phyloP scores from a whole-genome alignment of 2,113 vertebrate genomes.

The Tauraco erythrolophus region DNA sequence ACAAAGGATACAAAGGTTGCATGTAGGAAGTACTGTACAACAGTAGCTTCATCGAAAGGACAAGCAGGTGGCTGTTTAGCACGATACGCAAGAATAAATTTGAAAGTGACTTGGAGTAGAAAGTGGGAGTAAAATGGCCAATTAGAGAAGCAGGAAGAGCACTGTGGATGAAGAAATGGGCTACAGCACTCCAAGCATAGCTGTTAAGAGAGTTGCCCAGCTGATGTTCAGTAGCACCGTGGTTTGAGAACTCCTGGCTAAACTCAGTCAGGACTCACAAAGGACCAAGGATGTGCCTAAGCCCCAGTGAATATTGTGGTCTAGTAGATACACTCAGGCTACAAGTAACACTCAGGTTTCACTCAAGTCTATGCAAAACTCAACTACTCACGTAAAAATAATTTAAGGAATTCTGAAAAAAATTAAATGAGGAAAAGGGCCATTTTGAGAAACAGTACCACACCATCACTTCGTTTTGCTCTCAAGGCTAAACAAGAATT shows the following conservation, averaged over 20 bases:
- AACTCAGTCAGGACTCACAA: neutral
- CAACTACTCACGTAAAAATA: neutral
- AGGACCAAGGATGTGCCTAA: neutral
- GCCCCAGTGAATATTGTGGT: neutral
- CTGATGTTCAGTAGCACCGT: neutral
- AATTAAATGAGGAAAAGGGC: neutral
- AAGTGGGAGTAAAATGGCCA: neutral
- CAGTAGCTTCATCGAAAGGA: neutral
- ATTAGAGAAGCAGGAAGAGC: neutral
- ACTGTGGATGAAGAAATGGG: neutral
- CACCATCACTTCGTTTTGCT: neutral
- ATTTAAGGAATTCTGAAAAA: neutral
- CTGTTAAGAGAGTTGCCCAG: neutral
- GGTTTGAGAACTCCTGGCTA: neutral
- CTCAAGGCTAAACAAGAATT: neutral
- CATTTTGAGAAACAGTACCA: neutral
- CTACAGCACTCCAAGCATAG: neutral
- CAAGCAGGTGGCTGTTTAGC: neutral
- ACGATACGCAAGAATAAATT: neutral
- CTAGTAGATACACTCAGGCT: neutral
- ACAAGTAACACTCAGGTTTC: neutral
- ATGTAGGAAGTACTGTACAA: neutral
- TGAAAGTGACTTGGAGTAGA: neutral
- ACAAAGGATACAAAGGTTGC: neutral
- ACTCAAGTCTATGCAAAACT: neutral